These are phyloP conservation scores for Drosophila virilis DNA, from an alignment of 1,140 invertebrate genomes.

Conservation along the genomic window DNA sequence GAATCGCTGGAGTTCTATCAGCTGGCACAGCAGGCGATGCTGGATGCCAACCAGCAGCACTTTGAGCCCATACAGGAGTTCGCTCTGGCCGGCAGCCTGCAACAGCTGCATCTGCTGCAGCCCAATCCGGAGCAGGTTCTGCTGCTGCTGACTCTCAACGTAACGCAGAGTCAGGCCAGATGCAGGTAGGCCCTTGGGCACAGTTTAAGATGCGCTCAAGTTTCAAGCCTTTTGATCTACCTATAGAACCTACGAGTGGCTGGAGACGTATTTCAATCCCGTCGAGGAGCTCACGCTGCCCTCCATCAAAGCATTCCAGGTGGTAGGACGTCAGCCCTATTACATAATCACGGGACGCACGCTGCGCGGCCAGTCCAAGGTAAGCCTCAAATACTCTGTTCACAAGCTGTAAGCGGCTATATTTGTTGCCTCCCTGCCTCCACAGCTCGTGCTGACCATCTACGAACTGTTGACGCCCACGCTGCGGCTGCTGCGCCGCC, in stretches of 20 bases:
- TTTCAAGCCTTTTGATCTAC: background rate
- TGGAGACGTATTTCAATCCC: constrained; percentile 75
- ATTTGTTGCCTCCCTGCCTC: background rate
- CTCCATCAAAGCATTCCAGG: constrained; percentile 49
- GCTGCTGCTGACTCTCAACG: constrained; percentile 58
- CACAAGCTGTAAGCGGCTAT: background rate
- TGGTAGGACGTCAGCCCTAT: constrained; percentile 56
- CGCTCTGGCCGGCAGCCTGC: constrained; percentile 48
- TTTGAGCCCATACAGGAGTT: constrained; percentile 73
- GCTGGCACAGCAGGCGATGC: constrained; percentile 41
- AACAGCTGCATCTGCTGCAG: constrained; percentile 62
- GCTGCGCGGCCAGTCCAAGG: constrained; percentile 55
- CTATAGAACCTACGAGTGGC: constrained; percentile 74
- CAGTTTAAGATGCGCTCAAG: background rate
- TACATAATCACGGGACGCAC: constrained; percentile 63
- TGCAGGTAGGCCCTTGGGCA: constrained; percentile 38
- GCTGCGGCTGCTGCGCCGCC: constrained; percentile 47
- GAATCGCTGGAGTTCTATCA: constrained; percentile 72
- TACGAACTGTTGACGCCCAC: constrained; percentile 48
- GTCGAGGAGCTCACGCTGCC: constrained; percentile 68
- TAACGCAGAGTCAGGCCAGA: constrained; percentile 50
- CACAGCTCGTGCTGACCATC: constrained; percentile 60
- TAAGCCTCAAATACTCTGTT: constrained; percentile 16
- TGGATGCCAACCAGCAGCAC: constrained; percentile 22
- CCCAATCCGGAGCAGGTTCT: constrained; percentile 55